Base-by-base conservation (phyloP, 2,888 invertebrate species). In the Tinea pellionella region DNA sequence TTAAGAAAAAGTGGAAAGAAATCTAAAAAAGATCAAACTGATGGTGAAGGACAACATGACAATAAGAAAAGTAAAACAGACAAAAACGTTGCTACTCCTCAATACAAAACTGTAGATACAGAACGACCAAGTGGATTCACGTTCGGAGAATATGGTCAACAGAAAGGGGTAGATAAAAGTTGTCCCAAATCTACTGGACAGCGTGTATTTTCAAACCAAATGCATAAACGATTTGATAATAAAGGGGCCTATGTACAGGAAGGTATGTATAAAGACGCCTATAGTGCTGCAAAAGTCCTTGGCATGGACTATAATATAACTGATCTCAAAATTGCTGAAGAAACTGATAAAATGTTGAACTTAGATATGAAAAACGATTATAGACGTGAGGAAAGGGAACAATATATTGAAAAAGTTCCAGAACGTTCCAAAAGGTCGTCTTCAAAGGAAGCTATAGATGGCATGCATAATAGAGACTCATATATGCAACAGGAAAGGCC, bases 1-100 rank as follows among this genome's bases (percentile, higher is more conserved):
- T 85, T 92, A 43, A 88, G 93, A 65, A 91, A 92, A 67, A 93
- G 93, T 61, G 92, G 91, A 30, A 92, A 92, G 70, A 92, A 92
- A 73, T 91, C 91, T 62, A 90, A 92, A 66, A 87, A 89, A 62
- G 89, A 89, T 37, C 80, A 77, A 61, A 77, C 75, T 0, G 85
- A 85, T 43, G 82, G 81, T 13, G 88, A 83, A 37, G 72, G 76
- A 32, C 77, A 79, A 59, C 75, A 77, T 58, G 87, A 86, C 60
- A 71, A 78, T 1, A 88, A 80, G 64, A 78, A 82, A 66, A 71
- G 76, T 16, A 83, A 83, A 68, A 77, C 76, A 9, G 84, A 86
- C 0, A 82, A 80, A 65, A 53, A 61, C 53, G 32, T 58, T 13
- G 61, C 71, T 3, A 63, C 72, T 32, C 70, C 79, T 12, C 81